phyloP scores from a whole-genome alignment of 1,140 invertebrate genomes.

The Aphis craccivora region DNA sequence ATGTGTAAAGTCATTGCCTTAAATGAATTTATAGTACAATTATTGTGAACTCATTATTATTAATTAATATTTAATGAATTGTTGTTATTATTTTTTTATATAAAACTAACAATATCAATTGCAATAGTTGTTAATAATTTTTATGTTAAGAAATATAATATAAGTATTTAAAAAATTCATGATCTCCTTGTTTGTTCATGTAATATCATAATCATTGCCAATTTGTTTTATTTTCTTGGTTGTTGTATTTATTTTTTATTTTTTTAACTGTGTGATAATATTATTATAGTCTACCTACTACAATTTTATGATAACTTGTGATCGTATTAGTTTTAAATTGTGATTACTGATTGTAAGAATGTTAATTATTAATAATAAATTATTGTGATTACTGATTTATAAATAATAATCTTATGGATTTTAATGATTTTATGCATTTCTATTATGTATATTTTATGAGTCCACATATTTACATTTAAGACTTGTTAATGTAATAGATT shows the following conservation, averaged over 20 bases:
- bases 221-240: not conserved
- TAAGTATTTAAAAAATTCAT: not conserved
- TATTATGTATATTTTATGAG: not conserved
- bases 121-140: slow-evolving; percentile 12
- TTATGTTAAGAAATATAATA: not conserved
- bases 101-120: not conserved
- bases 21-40: slow-evolving; percentile 11
- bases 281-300: not conserved
- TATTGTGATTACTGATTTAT: not conserved
- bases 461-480: no score
- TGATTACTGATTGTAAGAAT: not conserved
- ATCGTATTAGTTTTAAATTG: not conserved
- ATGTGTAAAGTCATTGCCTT: not conserved
- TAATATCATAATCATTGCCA: not conserved
- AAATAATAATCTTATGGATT: not conserved
- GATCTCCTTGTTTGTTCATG: not conserved
- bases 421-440: not conserved
- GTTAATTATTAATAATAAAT: slow-evolving; percentile 20
- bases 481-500: no score
- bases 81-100: slow-evolving; percentile 18
- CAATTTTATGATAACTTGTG: not conserved
- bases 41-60: slow-evolving; percentile 5
- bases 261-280: not conserved
- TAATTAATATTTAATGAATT: slow-evolving; percentile 4
- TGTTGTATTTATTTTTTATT: slow-evolving; percentile 14